phyloP scores from a whole-genome alignment of 2,888 invertebrate species.

The Agrochola lychnidis region DNA sequence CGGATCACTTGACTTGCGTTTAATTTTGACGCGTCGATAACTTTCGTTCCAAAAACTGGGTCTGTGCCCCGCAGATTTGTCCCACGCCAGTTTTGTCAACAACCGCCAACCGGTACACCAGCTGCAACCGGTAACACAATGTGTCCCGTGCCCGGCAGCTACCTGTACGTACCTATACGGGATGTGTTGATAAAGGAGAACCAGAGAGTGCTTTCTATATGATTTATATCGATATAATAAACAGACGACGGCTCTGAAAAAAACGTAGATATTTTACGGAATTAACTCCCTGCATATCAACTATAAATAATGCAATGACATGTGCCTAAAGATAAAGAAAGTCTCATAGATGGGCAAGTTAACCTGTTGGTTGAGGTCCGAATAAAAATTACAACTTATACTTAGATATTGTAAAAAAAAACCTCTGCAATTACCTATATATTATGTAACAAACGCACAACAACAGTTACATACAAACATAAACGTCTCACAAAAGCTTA shows the following conservation, averaged over 20 bases:
- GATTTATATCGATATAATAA: not conserved
- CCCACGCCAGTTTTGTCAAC: slow-evolving; percentile 35
- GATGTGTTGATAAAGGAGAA: slow-evolving; percentile 35
- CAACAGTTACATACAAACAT: not conserved
- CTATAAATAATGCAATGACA: no score
- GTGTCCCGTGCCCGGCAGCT: slow-evolving; percentile 40
- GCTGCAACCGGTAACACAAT: slow-evolving; percentile 48
- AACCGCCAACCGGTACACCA: slow-evolving; percentile 41
- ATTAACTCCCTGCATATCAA: not conserved
- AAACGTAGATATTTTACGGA: not conserved
- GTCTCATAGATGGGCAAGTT: not conserved
- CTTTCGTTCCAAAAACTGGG: not conserved
- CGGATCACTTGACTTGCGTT: not conserved
- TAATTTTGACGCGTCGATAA: not conserved
- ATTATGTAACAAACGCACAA: not conserved
- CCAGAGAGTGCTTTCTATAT: not conserved
- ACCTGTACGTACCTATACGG: slow-evolving; percentile 38
- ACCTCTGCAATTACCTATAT: no score
- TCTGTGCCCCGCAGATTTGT: not conserved
- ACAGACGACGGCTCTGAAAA: not conserved
- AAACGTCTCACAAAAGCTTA: not conserved
- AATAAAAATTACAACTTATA: not conserved
- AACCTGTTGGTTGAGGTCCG: not conserved
- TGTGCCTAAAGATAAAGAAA: not conserved
- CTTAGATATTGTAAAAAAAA: no score